Base-by-base conservation (phyloP, 2,888 invertebrate species). In the Agrotis clavis region DNA sequence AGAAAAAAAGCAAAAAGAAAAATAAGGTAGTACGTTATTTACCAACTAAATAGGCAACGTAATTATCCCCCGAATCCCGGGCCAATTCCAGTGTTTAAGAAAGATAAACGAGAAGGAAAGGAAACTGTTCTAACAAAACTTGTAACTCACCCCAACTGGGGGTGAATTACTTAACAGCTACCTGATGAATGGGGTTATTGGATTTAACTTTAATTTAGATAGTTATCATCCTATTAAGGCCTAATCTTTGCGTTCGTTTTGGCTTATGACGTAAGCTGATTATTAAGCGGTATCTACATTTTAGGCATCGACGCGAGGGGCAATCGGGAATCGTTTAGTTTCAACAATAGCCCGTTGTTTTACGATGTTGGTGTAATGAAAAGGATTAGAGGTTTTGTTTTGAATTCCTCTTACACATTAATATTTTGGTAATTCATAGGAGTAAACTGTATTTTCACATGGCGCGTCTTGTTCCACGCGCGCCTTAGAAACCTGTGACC, bases 51-150 rank as follows among this genome's bases (percentile, higher is more conserved):
- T 92, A 93, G 92, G 92, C 91, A 90, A 92, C 89, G 93, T 95
- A 95, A 95, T 95, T 96, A 96, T 93, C 94, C 92, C 88, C 90
- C 82, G 90, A 91, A 94, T 94, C 94, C 94, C 94, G 88, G 86
- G 92, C 93, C 94, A 94, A 95, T 94, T 94, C 93, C 93, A 93
- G 92, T 95, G 94, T 94, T 95, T 94, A 96, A 96, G 95, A 94
- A 94, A 96, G 96, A 96, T 96, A 95, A 96, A 96, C 94, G 96
- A 92, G 91, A 89, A 91, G 88, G 88, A 92, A 94, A 92, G 92
- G 91, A 92, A 94, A 93, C 93, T 92, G 92, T 92, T 94, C 90
- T 89, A 90, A 90, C 91, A 88, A 90, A 94, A 92, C 92, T 93
- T 93, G 92, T 92, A 92, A 92, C 90, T 92, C 88, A 86, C 86